Evolutionary conservation across 2,888 invertebrate genomes (phyloP), one percentile per base, ranked within the genome.

Genomic region (Eledone cirrhosa): DNA sequence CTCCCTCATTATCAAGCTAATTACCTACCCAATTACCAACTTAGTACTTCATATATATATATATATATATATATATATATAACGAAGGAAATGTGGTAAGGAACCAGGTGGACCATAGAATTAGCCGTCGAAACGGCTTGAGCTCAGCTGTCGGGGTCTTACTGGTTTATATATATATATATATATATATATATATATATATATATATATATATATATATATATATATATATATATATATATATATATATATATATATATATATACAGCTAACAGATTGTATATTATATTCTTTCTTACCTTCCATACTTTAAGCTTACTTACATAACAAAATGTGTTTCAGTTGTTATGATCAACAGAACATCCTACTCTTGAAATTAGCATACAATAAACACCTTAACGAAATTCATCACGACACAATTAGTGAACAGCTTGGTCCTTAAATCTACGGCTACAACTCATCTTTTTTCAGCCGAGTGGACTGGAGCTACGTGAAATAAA

Each of bases 151-250:
- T 19, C 24, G 5, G 2, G 1, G 2, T 3, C 2, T 63, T 24
- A 63, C 22, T 19, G 14, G 7, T 7, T 8, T 22, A 24, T 3
- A 7, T 63, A 63, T 14, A 24, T 7, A 59, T 11, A 11, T 11
- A 59, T 59, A 4, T n/a, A n/a, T 59, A 5, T n/a, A 5, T 24
- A 11, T 63, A 14, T 11, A 63, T 14, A 63, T 63, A 14, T 11
- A 63, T 63, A 63, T 63, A 63, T 63, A 63, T 63, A 63, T 63
- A 63, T 63, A 63, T 59, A 59, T 59, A 59, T 59, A 59, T 59
- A 59, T 59, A 59, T 59, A 59, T 59, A 59, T 59, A 59, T 59
- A 59, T 59, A 59, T 59, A 59, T 59, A 59, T 59, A 59, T 59
- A 59, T 59, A 59, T 59, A 59, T 59, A 59, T 59, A 59, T 59